These are phyloP conservation scores for Zygogramma bicolorata DNA, from an alignment of 2,888 invertebrate species.

Conservation along the genomic window DNA sequence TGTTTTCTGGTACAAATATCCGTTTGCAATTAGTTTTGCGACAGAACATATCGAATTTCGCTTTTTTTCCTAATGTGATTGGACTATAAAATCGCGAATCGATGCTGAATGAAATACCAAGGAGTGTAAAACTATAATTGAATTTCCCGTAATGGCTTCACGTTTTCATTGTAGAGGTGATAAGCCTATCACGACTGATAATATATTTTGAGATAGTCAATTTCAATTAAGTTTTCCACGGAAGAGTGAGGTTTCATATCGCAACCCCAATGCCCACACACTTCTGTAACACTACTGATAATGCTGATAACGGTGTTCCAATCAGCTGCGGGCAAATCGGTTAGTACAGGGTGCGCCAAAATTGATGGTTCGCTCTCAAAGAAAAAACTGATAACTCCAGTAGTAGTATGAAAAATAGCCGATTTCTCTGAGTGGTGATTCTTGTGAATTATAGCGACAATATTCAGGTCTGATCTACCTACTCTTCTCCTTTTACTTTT, in stretches of 20 bases:
- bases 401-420: no score
- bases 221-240: constrained; percentile 39
- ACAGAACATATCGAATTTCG: neutral
- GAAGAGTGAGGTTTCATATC: constrained; percentile 46
- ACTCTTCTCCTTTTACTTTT: no score
- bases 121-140: neutral
- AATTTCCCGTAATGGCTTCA: neutral
- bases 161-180: constrained; percentile 14
- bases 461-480: no score
- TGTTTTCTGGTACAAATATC: neutral
- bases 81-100: neutral
- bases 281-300: constrained; percentile 25
- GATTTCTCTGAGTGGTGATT: no score
- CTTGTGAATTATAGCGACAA: no score
- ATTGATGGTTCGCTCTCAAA: no score
- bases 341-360: neutral
- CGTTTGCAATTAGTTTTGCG: neutral
- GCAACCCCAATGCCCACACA: constrained; percentile 35
- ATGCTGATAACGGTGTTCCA: constrained; percentile 25
- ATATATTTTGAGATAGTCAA: constrained; percentile 43
- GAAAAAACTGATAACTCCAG: no score
- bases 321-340: neutral
- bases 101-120: neutral
- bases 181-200: constrained; percentile 31
- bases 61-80: neutral